Percentiles rank a stretch among this genome's conserved stretches.
phyloP scores from a whole-genome alignment of 2,888 invertebrate genomes.

The Pilophorus perplexus region DNA sequence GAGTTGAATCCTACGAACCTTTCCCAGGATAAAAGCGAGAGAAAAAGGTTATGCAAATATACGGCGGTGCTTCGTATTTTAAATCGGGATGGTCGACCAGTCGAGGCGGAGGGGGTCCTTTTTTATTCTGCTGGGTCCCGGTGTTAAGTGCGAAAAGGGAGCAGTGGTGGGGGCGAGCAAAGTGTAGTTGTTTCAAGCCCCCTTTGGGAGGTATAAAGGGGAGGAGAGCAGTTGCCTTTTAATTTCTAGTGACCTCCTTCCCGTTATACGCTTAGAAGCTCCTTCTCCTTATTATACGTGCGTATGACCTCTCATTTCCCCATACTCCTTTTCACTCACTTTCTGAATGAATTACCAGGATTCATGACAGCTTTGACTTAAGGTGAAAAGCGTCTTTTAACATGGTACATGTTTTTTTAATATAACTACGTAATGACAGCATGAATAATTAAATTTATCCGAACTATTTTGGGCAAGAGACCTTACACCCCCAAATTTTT shows the following conservation, averaged over 20 bases:
- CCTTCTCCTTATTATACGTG: slow-evolving; percentile 3
- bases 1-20: slow-evolving; percentile 1
- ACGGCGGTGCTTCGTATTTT: slow-evolving; percentile 24
- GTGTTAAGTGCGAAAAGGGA: slow-evolving; percentile 9
- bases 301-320: slow-evolving; percentile 8
- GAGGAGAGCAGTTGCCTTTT: slow-evolving; percentile 4
- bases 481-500: too few species aligned
- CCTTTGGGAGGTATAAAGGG: slow-evolving; percentile 1
- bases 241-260: slow-evolving; percentile 6
- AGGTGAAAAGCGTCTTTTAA: too few species aligned
- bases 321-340: not conserved
- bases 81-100: not conserved
- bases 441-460: too few species aligned
- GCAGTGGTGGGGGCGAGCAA: slow-evolving; percentile 1
- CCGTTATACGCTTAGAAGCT: not conserved
- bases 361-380: too few species aligned
- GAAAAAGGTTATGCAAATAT: slow-evolving; percentile 33
- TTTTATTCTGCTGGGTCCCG: slow-evolving; percentile 12
- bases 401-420: too few species aligned
- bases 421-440: too few species aligned
- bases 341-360: too few species aligned
- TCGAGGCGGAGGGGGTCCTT: not conserved
- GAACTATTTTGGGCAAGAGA: too few species aligned
- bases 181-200: slow-evolving; percentile 30
- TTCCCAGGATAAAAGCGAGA: slow-evolving; percentile 25